These are phyloP conservation scores for Cerastis leucographa DNA, from an alignment of 2,888 invertebrate genomes.

Conservation along the genomic window DNA sequence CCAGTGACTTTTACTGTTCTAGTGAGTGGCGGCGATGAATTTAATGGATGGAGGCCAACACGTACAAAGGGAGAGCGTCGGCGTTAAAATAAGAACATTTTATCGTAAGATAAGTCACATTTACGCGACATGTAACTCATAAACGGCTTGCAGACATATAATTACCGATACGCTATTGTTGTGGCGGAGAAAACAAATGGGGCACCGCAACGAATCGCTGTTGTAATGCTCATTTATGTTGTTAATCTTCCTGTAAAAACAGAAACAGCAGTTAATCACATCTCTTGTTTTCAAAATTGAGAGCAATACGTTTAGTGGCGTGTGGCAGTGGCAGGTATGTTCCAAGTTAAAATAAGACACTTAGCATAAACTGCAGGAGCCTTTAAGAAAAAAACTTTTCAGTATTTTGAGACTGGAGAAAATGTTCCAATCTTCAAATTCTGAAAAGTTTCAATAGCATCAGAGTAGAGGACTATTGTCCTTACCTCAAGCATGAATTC, in stretches of 20 bases:
- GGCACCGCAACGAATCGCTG: slow-evolving; percentile 46
- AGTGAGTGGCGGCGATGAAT: slow-evolving; percentile 70
- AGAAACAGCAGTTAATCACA: background rate
- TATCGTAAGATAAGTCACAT: slow-evolving; percentile 75
- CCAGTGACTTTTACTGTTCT: slow-evolving; percentile 68
- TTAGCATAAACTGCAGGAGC: background rate
- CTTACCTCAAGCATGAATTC: background rate
- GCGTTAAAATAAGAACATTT: slow-evolving; percentile 77
- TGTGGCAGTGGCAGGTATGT: background rate
- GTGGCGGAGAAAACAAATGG: slow-evolving; percentile 73
- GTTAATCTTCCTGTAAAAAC: slow-evolving; percentile 9
- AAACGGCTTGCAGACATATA: slow-evolving; percentile 72
- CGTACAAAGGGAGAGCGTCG: slow-evolving; percentile 66
- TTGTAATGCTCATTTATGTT: slow-evolving; percentile 18
- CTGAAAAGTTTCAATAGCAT: too few species aligned
- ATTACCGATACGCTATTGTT: slow-evolving; percentile 80
- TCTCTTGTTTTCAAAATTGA: background rate
- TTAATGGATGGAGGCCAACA: slow-evolving; percentile 67
- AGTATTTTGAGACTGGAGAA: background rate
- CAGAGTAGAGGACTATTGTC: background rate
- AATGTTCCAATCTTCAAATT: too few species aligned
- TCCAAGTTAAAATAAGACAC: background rate
- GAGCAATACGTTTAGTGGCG: too few species aligned
- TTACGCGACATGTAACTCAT: slow-evolving; percentile 72
- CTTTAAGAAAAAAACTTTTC: background rate